Percentiles rank a stretch among this genome's conserved stretches.
Conservation (phyloP, 2,113 vertebrate species). For the Nycticorax nycticorax region DNA sequence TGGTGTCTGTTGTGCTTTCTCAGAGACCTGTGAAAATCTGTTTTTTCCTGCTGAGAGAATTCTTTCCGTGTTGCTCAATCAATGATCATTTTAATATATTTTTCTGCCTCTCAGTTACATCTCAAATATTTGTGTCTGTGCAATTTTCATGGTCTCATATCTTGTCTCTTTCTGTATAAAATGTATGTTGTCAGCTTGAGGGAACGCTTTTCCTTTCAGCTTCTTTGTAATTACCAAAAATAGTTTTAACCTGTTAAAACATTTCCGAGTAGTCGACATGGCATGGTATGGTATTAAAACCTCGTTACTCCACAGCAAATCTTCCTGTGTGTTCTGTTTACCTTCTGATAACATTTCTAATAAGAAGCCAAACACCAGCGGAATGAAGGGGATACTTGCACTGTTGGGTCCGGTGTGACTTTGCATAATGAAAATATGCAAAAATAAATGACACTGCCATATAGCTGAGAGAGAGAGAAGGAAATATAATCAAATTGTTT, state of each 20-base stretch:
- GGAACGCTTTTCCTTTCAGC: constrained; percentile 52
- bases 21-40: background rate
- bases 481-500: background rate
- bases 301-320: constrained; percentile 31
- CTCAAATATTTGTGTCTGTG: constrained; percentile 44
- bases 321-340: constrained; percentile 58
- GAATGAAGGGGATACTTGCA: background rate
- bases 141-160: constrained; percentile 67
- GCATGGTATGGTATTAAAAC: constrained; percentile 56
- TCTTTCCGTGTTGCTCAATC: constrained; percentile 22
- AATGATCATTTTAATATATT: constrained; percentile 34
- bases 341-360: constrained; percentile 3
- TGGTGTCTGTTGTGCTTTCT: background rate
- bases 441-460: background rate
- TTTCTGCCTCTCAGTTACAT: constrained; percentile 54
- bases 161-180: constrained; percentile 68
- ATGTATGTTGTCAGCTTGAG: constrained; percentile 64
- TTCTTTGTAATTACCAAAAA: constrained; percentile 71
- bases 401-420: background rate
- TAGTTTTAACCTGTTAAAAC: constrained; percentile 71
- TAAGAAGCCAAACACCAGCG: background rate
- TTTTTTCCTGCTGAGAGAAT: background rate
- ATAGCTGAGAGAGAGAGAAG: background rate
- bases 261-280: constrained; percentile 53
- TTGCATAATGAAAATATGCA: background rate